Base-by-base conservation (phyloP, 2,888 invertebrate species). In the Troides helena region DNA sequence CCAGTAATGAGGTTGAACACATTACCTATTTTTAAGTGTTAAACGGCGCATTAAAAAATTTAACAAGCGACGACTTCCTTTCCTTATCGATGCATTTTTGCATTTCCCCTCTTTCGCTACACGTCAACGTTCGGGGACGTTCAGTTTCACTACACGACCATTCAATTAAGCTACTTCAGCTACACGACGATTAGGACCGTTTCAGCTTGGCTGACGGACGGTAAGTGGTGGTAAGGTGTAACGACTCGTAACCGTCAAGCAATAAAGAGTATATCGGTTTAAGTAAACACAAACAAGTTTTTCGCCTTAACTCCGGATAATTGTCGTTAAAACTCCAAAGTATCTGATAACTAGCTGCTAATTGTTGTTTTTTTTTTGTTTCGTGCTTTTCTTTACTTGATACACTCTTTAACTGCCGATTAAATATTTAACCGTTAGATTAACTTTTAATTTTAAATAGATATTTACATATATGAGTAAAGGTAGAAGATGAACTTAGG, bases 51-150 rank as follows among this genome's bases (percentile, higher is more conserved):
- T 56, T 69, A 43, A 57, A 70, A 67, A 70, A 64, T 67, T 64
- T 64, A 60, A 64, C 67, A 39, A 63, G 60, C 67, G 67, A 64
- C 67, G 67, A 70, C 70, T 70, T 70, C 70, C 70, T 60, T 70
- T 30, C 64, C 63, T 70, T 70, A 70, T 70, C 70, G 60, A 59
- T 70, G 70, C 70, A 70, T 64, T 70, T 70, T 67, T 70, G 70
- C 70, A 70, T 70, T 67, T 67, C 67, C 70, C 70, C 61, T 70
- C 67, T 53, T 36, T 62, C 46, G 53, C 59, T 59, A 30, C 39
- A 50, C 66, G 50, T 70, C 63, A 67, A 63, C 30, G 58, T 70
- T 64, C 50, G n/a, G 53, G 63, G 60, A 50, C 36, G 39, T 63
- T 5, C 18, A n/a, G 1, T 10, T 6, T 39, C 39, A 39, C 39